phyloP scores from a whole-genome alignment of 2,888 invertebrate genomes.

The Andrena bicolor region DNA sequence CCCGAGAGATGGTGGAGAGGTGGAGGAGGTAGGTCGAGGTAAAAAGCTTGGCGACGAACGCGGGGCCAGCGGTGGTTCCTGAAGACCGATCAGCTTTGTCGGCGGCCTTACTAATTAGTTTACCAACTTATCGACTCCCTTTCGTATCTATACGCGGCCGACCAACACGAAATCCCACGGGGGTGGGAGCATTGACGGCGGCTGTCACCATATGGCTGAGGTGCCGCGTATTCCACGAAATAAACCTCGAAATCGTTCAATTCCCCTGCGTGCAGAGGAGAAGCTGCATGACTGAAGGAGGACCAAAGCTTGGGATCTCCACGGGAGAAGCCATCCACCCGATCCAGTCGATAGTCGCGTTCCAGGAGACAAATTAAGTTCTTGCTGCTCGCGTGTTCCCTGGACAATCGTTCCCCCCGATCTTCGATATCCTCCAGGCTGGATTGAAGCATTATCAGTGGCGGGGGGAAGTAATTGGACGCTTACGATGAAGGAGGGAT shows the following conservation, averaged over 20 bases:
- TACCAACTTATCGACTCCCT: conserved; percentile 84
- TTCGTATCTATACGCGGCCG: conserved; percentile 74
- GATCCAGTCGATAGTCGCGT: conserved; percentile 80
- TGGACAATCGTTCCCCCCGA: conserved; percentile 68
- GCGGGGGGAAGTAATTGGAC: conserved; percentile 36
- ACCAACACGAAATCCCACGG: conserved; percentile 51
- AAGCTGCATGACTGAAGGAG: background rate
- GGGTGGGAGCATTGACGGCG: conserved; percentile 72
- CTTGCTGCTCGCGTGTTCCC: conserved; percentile 76
- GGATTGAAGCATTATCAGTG: conserved; percentile 53
- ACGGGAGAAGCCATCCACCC: conserved; percentile 74
- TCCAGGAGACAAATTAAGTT: conserved; percentile 83
- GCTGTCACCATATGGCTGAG: conserved; percentile 78
- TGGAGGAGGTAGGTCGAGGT: conserved; percentile 70
- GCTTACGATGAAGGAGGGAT: background rate
- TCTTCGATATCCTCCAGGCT: conserved; percentile 40
- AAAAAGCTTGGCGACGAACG: conserved; percentile 81
- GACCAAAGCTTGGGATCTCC: conserved; percentile 27
- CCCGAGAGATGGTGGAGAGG: conserved; percentile 66
- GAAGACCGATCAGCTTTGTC: conserved; percentile 83
- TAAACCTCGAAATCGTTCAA: conserved; percentile 73
- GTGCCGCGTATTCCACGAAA: conserved; percentile 71
- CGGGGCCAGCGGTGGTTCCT: conserved; percentile 70
- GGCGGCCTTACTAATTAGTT: conserved; percentile 84
- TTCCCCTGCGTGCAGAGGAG: conserved; percentile 49